A percentile compares a stretch with the other conserved stretches of the same genome.
Conservation (phyloP, 2,888 invertebrate genomes). For the Megaustenia siamemsis region DNA sequence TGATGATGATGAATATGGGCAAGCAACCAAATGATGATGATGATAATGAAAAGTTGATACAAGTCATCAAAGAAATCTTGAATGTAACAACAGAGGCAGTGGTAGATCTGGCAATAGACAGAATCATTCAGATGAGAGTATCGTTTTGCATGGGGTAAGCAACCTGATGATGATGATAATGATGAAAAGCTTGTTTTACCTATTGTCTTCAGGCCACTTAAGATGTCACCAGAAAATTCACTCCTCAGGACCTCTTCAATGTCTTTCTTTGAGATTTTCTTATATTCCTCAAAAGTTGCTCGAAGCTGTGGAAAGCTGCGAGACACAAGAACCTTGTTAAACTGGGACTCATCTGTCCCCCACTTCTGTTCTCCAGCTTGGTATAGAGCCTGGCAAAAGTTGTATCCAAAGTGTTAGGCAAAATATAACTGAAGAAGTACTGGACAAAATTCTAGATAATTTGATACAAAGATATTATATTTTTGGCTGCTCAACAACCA, state of each 20-base stretch:
- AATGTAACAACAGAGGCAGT: neutral
- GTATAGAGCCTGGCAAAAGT: slow-evolving; percentile 57
- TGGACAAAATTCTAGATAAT: too few relatives aligned
- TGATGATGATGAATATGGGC: too few relatives aligned
- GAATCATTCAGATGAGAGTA: too few relatives aligned
- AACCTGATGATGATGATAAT: neutral
- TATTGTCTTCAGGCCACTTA: slow-evolving; percentile 77
- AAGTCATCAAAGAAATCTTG: too few relatives aligned
- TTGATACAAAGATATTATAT: too few relatives aligned
- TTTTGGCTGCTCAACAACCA: too few relatives aligned
- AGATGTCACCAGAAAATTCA: slow-evolving; percentile 79
- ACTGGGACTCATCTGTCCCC: slow-evolving; percentile 80
- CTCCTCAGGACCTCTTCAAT: slow-evolving; percentile 78
- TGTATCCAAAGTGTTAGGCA: neutral
- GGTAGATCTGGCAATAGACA: too few relatives aligned
- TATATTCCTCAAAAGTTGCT: slow-evolving; percentile 87
- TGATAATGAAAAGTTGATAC: too few relatives aligned
- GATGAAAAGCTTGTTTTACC: slow-evolving; percentile 64
- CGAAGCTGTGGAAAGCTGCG: slow-evolving; percentile 88
- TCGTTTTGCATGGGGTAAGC: neutral
- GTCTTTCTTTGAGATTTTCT: slow-evolving; percentile 86
- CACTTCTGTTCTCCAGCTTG: slow-evolving; percentile 79
- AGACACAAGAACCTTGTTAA: slow-evolving; percentile 78
- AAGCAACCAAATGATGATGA: too few relatives aligned
- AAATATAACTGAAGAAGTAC: too few relatives aligned